Evolutionary conservation across 2,113 vertebrate genomes (phyloP).

Genomic region (Antennarius striatus): DNA sequence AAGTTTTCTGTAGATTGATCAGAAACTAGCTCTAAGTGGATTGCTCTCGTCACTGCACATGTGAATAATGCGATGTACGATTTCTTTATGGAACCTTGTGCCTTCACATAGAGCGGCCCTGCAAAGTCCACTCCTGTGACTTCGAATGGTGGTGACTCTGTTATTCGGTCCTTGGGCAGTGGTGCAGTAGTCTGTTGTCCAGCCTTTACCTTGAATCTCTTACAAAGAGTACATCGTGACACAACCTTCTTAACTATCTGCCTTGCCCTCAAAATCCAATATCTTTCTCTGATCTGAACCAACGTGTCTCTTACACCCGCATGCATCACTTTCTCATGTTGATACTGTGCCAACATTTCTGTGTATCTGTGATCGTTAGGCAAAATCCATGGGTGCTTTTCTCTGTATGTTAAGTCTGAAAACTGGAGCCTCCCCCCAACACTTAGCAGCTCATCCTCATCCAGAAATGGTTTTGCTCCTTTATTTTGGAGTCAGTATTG

Average conservation of each 20-base stretch:
- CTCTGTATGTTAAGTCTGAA: background rate
- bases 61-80: conserved; percentile 33
- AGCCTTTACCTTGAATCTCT: no score
- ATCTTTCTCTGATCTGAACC: conserved; percentile 13
- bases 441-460: conserved; percentile 32
- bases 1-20: conserved; percentile 6
- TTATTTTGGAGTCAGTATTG: background rate
- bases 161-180: conserved; percentile 16
- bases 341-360: no score
- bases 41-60: conserved; percentile 14
- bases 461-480: conserved; percentile 34
- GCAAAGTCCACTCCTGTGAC: conserved; percentile 28
- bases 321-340: no score
- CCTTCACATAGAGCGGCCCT: conserved; percentile 21
- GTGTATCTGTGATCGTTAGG: no score
- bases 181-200: conserved; percentile 14
- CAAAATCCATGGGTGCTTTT: no score
- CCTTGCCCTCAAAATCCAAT: conserved; percentile 12
- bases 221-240: conserved; percentile 21
- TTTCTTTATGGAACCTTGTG: background rate
- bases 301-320: no score
- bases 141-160: conserved; percentile 20
- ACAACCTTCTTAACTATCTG: background rate
- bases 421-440: conserved; percentile 36
- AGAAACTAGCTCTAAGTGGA: conserved; percentile 31